Percentiles rank a stretch among this genome's conserved stretches.
These are phyloP conservation scores for Cryptocephalus moraei DNA, from an alignment of 2,888 invertebrate species.

Conservation along the genomic window DNA sequence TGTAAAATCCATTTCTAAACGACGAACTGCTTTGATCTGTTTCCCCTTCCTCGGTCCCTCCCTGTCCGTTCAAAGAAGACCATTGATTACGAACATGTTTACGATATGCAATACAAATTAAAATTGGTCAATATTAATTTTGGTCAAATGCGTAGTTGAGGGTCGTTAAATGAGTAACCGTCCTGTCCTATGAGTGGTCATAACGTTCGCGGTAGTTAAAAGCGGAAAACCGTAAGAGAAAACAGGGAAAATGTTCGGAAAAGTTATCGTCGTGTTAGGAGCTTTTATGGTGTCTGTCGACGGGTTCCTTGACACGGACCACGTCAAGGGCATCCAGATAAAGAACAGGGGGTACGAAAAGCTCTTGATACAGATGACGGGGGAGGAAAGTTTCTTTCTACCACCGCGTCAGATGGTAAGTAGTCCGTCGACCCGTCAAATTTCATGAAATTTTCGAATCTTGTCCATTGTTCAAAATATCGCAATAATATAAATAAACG, in stretches of 20 bases:
- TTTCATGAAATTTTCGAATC: too few relatives aligned
- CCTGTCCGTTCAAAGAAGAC: slow-evolving; percentile 7
- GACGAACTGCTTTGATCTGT: background rate
- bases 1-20: too few relatives aligned
- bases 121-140: slow-evolving; percentile 10
- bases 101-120: slow-evolving; percentile 10
- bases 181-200: background rate
- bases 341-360: slow-evolving; percentile 11
- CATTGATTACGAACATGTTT: slow-evolving; percentile 15
- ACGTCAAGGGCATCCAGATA: slow-evolving; percentile 14
- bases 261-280: slow-evolving; percentile 4
- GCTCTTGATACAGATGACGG: slow-evolving; percentile 14
- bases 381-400: slow-evolving; percentile 11
- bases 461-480: too few relatives aligned
- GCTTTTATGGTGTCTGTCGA: background rate
- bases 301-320: slow-evolving; percentile 3
- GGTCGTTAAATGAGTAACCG: slow-evolving; percentile 5
- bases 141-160: slow-evolving; percentile 7
- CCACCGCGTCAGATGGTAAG: slow-evolving; percentile 15
- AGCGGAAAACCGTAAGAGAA: background rate
- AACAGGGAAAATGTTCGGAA: slow-evolving; percentile 5
- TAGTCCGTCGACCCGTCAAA: too few relatives aligned
- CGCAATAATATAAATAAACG: too few relatives aligned
- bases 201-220: background rate
- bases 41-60: background rate